Conservation (phyloP, 2,113 vertebrate genomes). For the Lasiurus cinereus region DNA sequence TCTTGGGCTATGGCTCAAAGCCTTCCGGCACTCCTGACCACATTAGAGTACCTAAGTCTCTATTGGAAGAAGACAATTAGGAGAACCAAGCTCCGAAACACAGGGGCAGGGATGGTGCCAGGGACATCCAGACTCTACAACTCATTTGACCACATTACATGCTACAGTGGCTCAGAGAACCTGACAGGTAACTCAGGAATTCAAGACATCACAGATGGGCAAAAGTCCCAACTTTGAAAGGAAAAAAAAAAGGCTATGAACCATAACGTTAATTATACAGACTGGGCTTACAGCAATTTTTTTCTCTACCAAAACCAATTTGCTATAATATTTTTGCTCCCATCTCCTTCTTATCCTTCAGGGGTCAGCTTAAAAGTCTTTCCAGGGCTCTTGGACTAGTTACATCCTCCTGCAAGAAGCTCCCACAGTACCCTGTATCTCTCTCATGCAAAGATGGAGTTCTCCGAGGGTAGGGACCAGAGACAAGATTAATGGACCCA, state of each 20-base stretch:
- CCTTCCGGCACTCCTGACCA: background rate
- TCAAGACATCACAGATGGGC: background rate
- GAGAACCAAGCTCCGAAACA: background rate
- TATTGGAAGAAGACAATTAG: accelerated
- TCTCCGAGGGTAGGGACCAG: background rate
- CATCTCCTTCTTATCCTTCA: background rate
- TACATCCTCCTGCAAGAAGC: background rate
- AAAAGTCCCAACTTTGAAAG: background rate
- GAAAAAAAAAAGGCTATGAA: background rate
- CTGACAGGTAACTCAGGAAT: background rate
- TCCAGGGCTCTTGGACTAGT: background rate
- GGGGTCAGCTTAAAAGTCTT: background rate
- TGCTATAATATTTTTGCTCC: background rate
- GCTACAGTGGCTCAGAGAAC: background rate
- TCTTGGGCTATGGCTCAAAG: background rate
- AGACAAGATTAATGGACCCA: background rate
- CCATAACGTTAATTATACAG: background rate
- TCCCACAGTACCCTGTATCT: background rate
- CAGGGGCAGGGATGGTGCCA: background rate
- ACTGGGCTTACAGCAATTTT: too few species aligned
- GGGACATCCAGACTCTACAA: background rate
- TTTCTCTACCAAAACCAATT: background rate
- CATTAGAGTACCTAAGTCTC: background rate
- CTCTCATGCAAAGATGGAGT: background rate
- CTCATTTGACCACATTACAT: background rate